Evolutionary conservation across 2,113 vertebrate species (phyloP), one percentile per base, ranked within the genome.

Genomic region (Lamprotornis superbus): DNA sequence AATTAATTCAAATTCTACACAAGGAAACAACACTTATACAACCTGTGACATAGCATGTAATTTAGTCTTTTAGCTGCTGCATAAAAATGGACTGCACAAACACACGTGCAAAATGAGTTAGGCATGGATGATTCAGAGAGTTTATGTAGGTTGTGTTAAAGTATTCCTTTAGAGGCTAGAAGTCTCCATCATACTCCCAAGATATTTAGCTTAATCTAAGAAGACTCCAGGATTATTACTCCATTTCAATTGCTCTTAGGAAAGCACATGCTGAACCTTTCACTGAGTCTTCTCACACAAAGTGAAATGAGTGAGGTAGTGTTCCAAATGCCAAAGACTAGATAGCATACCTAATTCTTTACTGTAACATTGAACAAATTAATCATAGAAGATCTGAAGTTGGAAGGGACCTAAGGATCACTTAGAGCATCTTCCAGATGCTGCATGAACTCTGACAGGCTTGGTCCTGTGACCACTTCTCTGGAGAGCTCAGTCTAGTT

Each of bases 341-440:
- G 31, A 31, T 16, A 44, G 11, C 55, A 57, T 33, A 40, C 17
- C 50, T 42, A 53, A 52, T 27, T 60, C 20, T 60, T 30, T 42
- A 59, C 21, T 52, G 27, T 35, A 40, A 61, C 9, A 87, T 2
- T 31, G 53, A 67, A 53, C 14, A 61, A 82, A 30, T 30, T 33
- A 44, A 59, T 52, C 20, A 65, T 0, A 59, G 16, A 64, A 28
- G 40, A 88, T 15, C 22, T 64, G 1, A 4, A 55, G 20, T 15
- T 67, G 23, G 23, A 90, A 93, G 44, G 7, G 23, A 70, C 13
- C 21, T n/a, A 50, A 82, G 46, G 33, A 61, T 52, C 35, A 55
- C 55, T 40, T 6, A 31, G 57, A 90, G 20, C 4, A 5, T 24
- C 0, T 0, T 22, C n/a, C 56, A 76, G 11, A 65, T 2, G 5